Percentiles rank a stretch among this genome's conserved stretches.
Conservation (phyloP, 1,140 invertebrate genomes). For the Thaumatotibia leucotreta region DNA sequence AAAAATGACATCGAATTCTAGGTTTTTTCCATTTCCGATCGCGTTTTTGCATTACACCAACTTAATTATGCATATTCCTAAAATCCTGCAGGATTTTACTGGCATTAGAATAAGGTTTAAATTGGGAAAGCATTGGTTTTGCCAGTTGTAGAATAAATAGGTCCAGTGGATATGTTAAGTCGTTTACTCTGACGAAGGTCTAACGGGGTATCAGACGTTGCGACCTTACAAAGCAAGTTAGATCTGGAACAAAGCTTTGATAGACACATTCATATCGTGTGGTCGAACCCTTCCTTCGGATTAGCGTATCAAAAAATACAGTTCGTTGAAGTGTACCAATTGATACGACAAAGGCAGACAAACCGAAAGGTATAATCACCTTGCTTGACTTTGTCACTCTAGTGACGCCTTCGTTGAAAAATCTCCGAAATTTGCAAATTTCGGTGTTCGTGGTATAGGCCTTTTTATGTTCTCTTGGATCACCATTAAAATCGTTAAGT, state of each 20-base stretch:
- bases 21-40: conserved; percentile 5
- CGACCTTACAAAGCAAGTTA: conserved; percentile 9
- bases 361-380: no score
- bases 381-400: no score
- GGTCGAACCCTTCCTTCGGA: neutral
- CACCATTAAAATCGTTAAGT: no score
- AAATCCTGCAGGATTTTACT: neutral
- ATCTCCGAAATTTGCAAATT: no score
- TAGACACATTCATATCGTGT: conserved; percentile 8
- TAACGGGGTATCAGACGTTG: neutral
- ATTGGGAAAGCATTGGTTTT: neutral
- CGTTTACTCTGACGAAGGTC: conserved; percentile 2
- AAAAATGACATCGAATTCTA: conserved; percentile 8
- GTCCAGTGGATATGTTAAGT: neutral
- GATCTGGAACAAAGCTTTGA: conserved; percentile 5
- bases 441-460: no score
- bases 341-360: no score
- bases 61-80: neutral
- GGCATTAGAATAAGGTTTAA: neutral
- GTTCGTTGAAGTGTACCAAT: neutral
- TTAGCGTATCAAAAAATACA: neutral
- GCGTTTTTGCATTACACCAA: neutral
- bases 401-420: no score
- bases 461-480: no score
- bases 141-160: neutral